Percentiles rank a stretch among this genome's conserved stretches.
These are phyloP conservation scores for Nemapogon koenigi DNA, from an alignment of 2,888 invertebrate genomes.

Conservation along the genomic window DNA sequence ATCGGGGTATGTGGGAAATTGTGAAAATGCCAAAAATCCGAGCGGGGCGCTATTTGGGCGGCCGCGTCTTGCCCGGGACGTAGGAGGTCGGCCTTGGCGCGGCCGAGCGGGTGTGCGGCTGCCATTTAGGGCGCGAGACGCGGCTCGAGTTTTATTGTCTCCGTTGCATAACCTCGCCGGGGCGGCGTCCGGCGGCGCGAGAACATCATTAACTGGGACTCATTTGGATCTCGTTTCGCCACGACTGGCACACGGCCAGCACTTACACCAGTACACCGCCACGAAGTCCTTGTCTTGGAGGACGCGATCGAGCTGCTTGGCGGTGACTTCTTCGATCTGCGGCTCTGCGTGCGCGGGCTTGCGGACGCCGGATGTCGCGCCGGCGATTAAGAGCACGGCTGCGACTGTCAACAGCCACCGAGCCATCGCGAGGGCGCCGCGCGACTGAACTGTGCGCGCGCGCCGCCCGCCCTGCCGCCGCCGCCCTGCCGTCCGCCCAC, in stretches of 20 bases:
- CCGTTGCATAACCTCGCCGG: conserved; percentile 50
- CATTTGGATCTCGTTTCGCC: background rate
- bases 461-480: conserved; percentile 30
- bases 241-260: conserved; percentile 20
- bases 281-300: conserved; percentile 92
- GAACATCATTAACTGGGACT: too few species aligned
- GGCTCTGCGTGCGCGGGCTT: conserved; percentile 64
- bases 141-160: conserved; percentile 59
- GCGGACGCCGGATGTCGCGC: conserved; percentile 46
- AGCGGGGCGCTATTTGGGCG: conserved; percentile 50
- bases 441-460: conserved; percentile 43
- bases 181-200: conserved; percentile 19
- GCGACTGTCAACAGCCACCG: conserved; percentile 57
- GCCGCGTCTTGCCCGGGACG: conserved; percentile 49
- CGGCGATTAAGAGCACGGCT: conserved; percentile 61
- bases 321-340: conserved; percentile 92
- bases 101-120: conserved; percentile 42
- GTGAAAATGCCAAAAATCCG: conserved; percentile 47
- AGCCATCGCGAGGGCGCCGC: conserved; percentile 62
- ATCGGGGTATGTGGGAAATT: conserved; percentile 52
- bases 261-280: conserved; percentile 97
- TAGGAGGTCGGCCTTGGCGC: conserved; percentile 57
- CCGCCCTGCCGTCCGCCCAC: conserved; percentile 22
- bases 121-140: conserved; percentile 57
- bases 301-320: conserved; percentile 89